Evolutionary conservation across 1,140 invertebrate genomes (phyloP), one percentile per base, ranked within the genome.

Genomic region (Hyphantria cunea): DNA sequence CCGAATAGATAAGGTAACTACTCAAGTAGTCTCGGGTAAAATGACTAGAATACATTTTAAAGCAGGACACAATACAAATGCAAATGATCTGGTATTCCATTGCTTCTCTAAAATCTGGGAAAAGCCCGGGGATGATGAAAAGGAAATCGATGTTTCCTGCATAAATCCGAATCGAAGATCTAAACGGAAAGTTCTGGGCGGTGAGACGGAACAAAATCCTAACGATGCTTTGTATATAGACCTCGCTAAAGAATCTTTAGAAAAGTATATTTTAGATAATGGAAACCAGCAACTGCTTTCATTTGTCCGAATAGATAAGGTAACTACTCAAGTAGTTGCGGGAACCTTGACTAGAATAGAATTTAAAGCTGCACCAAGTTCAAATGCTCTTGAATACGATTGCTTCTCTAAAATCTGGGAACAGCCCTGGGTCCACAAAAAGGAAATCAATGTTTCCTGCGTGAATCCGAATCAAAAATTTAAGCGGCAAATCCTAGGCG

Each of bases 281-380:
- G 14, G 8, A 6, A 47, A 3, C 17, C 8, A 6, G 6, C 14
- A 17, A 10, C 17, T 9, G 3, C 14, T 17, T 9, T 7, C 2
- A 47, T 4, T 47, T 25, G 14, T 25, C 17, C 45, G 45, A 47
- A 13, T 47, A 17, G 17, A 25, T 14, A 17, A 47, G 6, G 45
- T 47, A 1, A 64, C 52, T 13, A 60, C 51, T 3, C 69, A 77
- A 45, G 64, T 71, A 7, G 73, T 72, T 25, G 14, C 68, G 4
- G 66, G 74, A 25, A 15, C 31, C 0, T 9, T 70, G 11, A 72
- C 66, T 11, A 51, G 41, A 53, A 48, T 78, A 34, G 53, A 72
- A 37, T 78, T 67, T 52, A 48, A 44, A 5, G 42, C 64, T 41
- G 15, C 41, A n/a, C 59, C 25, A 39, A 33, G 51, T 12, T 6